These are phyloP conservation scores for Phortica variegata DNA, from an alignment of 1,140 invertebrate genomes.

Conservation along the genomic window DNA sequence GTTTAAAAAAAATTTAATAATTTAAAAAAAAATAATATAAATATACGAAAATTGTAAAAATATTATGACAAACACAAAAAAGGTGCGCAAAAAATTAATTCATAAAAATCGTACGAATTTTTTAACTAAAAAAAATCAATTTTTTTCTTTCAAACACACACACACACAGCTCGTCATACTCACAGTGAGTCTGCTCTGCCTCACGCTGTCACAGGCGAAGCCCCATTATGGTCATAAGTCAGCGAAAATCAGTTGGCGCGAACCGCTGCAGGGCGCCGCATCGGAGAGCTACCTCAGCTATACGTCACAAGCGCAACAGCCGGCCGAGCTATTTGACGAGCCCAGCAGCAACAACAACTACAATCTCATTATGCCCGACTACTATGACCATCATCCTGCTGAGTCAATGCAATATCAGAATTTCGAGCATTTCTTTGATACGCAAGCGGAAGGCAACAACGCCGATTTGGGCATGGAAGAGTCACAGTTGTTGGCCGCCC, in stretches of 20 bases:
- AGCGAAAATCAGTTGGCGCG: conserved; percentile 7
- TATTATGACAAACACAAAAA: too few relatives aligned
- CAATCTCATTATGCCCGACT: conserved; percentile 48
- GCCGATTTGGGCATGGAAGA: conserved; percentile 49
- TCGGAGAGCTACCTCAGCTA: conserved; percentile 28
- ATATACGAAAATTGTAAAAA: too few relatives aligned
- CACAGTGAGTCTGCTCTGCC: too few relatives aligned
- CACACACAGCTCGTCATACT: too few relatives aligned
- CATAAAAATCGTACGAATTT: too few relatives aligned
- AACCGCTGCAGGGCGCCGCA: conserved; percentile 13
- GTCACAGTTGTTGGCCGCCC: conserved; percentile 27
- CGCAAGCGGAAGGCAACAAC: conserved; percentile 24
- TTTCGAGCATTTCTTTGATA: conserved; percentile 40
- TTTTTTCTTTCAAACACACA: too few relatives aligned
- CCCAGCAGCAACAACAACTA: too few relatives aligned
- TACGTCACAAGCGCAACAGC: conserved; percentile 29
- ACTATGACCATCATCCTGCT: conserved; percentile 43
- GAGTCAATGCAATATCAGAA: conserved; percentile 50
- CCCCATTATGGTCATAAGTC: conserved; percentile 25
- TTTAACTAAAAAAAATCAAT: too few relatives aligned
- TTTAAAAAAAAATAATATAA: not conserved
- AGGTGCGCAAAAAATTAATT: too few relatives aligned
- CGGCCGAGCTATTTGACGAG: conserved; percentile 19
- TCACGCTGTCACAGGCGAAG: conserved; percentile 10
- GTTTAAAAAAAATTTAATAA: not conserved